Conservation (phyloP, 2,113 vertebrate genomes). For the Herpailurus yagouaroundi region DNA sequence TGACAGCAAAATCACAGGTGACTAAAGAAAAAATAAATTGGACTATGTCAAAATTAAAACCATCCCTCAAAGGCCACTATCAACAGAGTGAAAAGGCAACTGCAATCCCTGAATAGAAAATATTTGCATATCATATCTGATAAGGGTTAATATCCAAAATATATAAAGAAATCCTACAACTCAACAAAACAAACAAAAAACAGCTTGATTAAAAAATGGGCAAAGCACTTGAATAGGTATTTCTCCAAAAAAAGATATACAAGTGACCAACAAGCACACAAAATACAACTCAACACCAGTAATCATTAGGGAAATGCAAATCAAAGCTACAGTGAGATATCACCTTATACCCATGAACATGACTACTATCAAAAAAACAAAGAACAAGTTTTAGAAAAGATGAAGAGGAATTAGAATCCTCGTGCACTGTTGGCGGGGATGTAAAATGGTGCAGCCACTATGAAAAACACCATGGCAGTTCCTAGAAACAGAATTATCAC, state of each 20-base stretch:
- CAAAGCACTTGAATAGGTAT: background rate
- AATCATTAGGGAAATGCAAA: background rate
- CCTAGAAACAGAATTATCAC: background rate
- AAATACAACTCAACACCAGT: background rate
- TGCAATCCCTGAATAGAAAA: background rate
- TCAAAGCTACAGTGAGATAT: background rate
- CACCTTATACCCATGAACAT: background rate
- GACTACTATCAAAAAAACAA: background rate
- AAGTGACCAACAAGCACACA: background rate
- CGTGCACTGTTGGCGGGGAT: background rate
- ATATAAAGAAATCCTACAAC: background rate
- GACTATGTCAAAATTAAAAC: background rate
- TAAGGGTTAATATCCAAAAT: background rate
- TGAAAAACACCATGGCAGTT: background rate
- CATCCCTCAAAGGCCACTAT: background rate
- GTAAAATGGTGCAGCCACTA: background rate
- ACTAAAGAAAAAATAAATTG: background rate
- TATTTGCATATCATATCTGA: background rate
- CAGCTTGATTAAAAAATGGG: background rate
- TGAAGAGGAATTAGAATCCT: background rate
- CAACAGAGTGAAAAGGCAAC: background rate
- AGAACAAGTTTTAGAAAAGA: background rate
- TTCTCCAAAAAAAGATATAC: background rate
- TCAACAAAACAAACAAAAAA: background rate
- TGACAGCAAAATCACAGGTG: background rate